Base-by-base conservation (phyloP, 2,888 invertebrate genomes). In the Timema cristinae region DNA sequence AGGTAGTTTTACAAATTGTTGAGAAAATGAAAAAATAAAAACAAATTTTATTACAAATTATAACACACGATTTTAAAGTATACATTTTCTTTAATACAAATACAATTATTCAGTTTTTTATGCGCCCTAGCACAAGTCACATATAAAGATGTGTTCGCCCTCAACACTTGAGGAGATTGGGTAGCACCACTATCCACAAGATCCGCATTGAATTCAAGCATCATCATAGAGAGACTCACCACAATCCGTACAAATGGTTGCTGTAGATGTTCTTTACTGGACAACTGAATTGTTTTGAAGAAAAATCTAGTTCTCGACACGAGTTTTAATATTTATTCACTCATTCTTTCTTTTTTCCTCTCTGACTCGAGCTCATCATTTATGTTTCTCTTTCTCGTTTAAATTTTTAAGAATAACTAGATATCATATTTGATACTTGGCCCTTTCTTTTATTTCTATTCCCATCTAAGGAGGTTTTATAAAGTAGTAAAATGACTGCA, bases 101-200 rank as follows among this genome's bases (percentile, higher is more conserved):
- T 63, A 9, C 32, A 47, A 63, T 47, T 63, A 13, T 63, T 5
- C 48, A 63, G 32, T 11, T 32, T 47, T 16, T 13, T 15, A 32
- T 47, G 1, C 5, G 9, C 32, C 63, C 4, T 32, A 32, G 32
- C 32, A 32, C 32, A 32, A 32, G 32, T 32, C 32, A 32, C 32
- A 32, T 32, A 32, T 4, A 32, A 32, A 32, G 32, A 4, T 32
- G 32, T 32, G n/a, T n/a, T n/a, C n/a, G n/a, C n/a, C n/a, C n/a
- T n/a, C n/a, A n/a, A n/a, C 32, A 32, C 32, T 32, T 32, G 32
- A 32, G 32, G 32, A 32, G 1, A 32, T 32, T 32, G 32, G 32
- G 32, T 32, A 32, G 32, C 63, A 32, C 63, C 63, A 63, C 63
- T 63, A 16, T 48, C 47, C 32, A 48, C 63, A 63, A n/a, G 63